A percentile compares a stretch with the other conserved stretches of the same genome.
Evolutionary conservation across 2,888 invertebrate species (phyloP).

Genomic region (Drosophila mercatorum): DNA sequence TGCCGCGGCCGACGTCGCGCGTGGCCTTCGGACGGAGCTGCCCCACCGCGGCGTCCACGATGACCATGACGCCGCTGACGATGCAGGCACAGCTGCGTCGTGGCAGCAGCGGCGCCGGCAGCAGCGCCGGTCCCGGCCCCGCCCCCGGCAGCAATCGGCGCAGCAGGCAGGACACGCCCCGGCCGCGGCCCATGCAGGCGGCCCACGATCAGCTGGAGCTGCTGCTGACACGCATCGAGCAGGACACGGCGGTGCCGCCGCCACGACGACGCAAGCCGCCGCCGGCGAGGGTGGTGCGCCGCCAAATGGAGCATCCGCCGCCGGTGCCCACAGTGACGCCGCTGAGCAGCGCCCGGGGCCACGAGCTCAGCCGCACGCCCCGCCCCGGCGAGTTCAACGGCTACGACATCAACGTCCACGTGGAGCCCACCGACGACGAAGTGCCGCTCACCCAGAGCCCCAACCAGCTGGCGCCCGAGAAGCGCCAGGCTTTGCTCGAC

Average conservation of each 20-base stretch:
- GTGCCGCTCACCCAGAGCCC: constrained; percentile 58
- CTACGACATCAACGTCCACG: not conserved
- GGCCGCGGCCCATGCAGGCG: constrained; percentile 29
- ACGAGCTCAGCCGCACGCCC: too few species aligned
- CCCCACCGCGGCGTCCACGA: not conserved
- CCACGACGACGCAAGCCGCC: constrained; percentile 20
- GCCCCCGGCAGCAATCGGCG: not conserved
- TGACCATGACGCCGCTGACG: not conserved
- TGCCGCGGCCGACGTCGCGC: constrained; percentile 6
- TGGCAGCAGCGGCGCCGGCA: not conserved
- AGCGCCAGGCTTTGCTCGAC: constrained; percentile 45
- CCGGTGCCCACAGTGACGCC: constrained; percentile 57
- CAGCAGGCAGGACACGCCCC: not conserved
- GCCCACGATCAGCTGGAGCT: constrained; percentile 60
- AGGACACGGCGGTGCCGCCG: not conserved
- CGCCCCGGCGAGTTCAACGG: not conserved
- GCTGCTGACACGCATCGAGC: constrained; percentile 54
- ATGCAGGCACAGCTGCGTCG: not conserved
- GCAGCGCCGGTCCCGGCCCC: not conserved
- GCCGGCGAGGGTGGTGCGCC: constrained; percentile 24
- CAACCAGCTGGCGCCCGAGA: constrained; percentile 31
- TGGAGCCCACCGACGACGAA: not conserved
- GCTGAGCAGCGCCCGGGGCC: constrained; percentile 37
- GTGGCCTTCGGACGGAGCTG: constrained; percentile 31
- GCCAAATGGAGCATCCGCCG: constrained; percentile 43